Base-by-base conservation (phyloP, 35 echinoderm and acorn worm species). In the Patiria miniata region DNA sequence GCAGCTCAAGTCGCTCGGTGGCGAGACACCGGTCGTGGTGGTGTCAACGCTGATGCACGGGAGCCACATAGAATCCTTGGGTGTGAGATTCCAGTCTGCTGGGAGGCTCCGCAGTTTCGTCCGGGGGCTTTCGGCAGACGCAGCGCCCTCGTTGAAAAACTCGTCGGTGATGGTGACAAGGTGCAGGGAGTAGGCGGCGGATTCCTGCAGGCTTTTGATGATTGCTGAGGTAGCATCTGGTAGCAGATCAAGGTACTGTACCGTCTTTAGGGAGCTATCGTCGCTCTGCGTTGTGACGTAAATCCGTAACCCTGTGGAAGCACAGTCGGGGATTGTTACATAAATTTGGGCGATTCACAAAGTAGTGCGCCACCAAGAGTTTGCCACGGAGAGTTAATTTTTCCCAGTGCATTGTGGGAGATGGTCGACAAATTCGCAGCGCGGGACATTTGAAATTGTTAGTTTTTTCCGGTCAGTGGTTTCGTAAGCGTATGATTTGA, bases 161-260 rank as follows among this genome's bases (percentile, higher is more conserved):
- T 92, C 90, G 42, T 92, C 90, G 18, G 90, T 92, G 83, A 92
- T 77, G 26, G 90, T 82, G 32, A 92, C 54, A 2, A 92, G 79
- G 39, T 92, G 77, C 30, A 92, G 50, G 26, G 60, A 38, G 68
- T 92, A 92, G 7, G 79, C 60, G 32, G 86, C 83, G 57, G 59
- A 78, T 73, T 92, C 85, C 78, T 61, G 52, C 2, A 92, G 84
- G 21, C 65, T 40, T 23, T 39, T 78, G 26, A 92, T 82, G 38
- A 78, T 78, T 21, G 85, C 56, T 50, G 36, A 21, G 7, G 90
- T 92, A 18, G 61, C 59, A 77, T 92, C 78, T 16, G 90, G 90
- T 15, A 87, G 78, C 33, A 92, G 85, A 50, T 92, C 90, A 21
- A 78, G 82, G 18, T 61, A 14, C 15, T 39, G 26, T 22, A 38